Evolutionary conservation across 2,888 invertebrate species (phyloP).

Genomic region (Drosophila ezoana): DNA sequence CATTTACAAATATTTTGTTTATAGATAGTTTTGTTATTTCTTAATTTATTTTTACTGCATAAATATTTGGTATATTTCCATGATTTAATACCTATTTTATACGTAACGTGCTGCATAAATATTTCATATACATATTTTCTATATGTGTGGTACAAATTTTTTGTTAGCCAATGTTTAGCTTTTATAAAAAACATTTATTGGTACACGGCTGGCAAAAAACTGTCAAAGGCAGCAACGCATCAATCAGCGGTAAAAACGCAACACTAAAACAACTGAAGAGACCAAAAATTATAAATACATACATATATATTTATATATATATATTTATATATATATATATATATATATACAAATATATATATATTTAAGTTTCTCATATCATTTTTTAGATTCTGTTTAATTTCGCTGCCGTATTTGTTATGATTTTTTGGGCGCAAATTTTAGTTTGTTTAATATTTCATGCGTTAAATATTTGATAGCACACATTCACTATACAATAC

Average conservation of each 20-base stretch:
- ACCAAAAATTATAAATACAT: slow-evolving; percentile 19
- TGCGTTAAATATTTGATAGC: slow-evolving; percentile 71
- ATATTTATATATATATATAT: too few relatives aligned
- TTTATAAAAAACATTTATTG: slow-evolving; percentile 65
- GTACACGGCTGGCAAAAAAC: slow-evolving; percentile 52
- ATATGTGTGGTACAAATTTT: neutral
- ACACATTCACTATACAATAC: slow-evolving; percentile 29
- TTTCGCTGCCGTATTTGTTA: slow-evolving; percentile 39
- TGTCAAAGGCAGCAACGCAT: slow-evolving; percentile 70
- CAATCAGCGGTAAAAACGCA: slow-evolving; percentile 60
- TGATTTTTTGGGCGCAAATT: slow-evolving; percentile 49
- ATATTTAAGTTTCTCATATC: too few relatives aligned
- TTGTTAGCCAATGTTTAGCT: slow-evolving; percentile 51
- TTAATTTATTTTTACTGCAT: slow-evolving; percentile 27
- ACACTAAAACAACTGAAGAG: slow-evolving; percentile 26
- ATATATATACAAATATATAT: too few relatives aligned
- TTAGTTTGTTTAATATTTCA: slow-evolving; percentile 74
- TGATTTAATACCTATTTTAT: slow-evolving; percentile 51
- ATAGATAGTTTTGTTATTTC: slow-evolving; percentile 22
- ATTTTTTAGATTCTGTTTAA: slow-evolving; percentile 47
- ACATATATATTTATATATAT: too few relatives aligned
- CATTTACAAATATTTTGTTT: slow-evolving; percentile 2
- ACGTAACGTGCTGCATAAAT: slow-evolving; percentile 17
- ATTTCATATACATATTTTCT: slow-evolving; percentile 23
- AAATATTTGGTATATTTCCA: slow-evolving; percentile 39